A percentile compares a stretch with the other conserved stretches of the same genome.
Conservation (phyloP, 2,888 invertebrate genomes). For the Fragum sueziense region DNA sequence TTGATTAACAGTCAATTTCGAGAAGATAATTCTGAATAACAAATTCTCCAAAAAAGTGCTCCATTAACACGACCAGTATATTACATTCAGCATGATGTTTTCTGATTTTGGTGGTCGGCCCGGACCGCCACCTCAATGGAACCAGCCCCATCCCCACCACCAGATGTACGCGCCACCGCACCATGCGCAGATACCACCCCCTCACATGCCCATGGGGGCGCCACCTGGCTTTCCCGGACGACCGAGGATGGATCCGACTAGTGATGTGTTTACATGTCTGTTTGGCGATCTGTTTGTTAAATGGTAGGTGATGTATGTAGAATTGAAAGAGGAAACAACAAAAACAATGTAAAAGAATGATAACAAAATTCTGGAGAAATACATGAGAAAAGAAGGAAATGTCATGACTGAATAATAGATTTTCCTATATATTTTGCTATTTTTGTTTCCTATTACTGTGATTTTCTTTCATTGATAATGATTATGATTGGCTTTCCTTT, state of each 20-base stretch:
- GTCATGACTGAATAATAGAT: too few relatives aligned
- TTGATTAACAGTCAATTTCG: too few relatives aligned
- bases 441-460: too few relatives aligned
- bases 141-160: constrained; percentile 53
- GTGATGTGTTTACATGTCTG: constrained; percentile 77
- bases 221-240: constrained; percentile 53
- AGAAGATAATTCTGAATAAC: background rate
- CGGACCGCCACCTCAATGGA: constrained; percentile 61
- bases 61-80: background rate
- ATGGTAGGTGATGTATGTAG: constrained; percentile 69
- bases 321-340: too few relatives aligned
- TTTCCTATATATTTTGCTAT: too few relatives aligned
- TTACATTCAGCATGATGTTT: constrained; percentile 63
- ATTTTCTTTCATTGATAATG: too few relatives aligned
- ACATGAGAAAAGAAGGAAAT: too few relatives aligned
- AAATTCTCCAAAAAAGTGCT: background rate
- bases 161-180: constrained; percentile 55
- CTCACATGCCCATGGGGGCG: constrained; percentile 47
- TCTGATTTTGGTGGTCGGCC: constrained; percentile 68
- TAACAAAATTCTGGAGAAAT: too few relatives aligned
- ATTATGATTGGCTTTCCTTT: too few relatives aligned
- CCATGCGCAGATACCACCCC: constrained; percentile 44
- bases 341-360: too few relatives aligned
- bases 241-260: constrained; percentile 74
- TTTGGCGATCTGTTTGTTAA: constrained; percentile 78